Evolutionary conservation across 2,113 vertebrate species (phyloP).

Genomic region (Odocoileus hemionus): DNA sequence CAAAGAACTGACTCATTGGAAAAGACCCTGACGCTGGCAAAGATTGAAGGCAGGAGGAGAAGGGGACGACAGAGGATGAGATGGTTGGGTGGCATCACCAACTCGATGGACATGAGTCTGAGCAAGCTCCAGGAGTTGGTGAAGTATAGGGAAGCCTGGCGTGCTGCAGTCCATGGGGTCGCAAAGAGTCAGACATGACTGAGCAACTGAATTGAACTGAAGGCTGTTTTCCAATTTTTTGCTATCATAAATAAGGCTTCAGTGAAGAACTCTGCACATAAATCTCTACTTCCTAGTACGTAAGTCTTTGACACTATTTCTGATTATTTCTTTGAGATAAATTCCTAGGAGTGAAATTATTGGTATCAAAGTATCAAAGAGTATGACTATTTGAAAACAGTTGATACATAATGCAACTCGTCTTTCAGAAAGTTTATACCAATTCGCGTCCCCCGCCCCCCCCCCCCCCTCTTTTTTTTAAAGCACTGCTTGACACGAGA

Average conservation of each 20-base stretch:
- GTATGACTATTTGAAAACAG: neutral
- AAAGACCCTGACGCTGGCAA: neutral
- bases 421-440: neutral
- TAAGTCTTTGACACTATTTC: constrained; percentile 37
- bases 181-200: neutral
- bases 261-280: neutral
- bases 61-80: rapidly evolving
- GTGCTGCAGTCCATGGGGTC: neutral
- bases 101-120: neutral
- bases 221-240: neutral
- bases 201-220: neutral
- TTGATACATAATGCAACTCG: neutral
- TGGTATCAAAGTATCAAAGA: neutral
- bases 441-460: no score
- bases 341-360: constrained; percentile 7
- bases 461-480: neutral
- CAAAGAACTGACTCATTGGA: rapidly evolving
- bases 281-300: constrained; percentile 1
- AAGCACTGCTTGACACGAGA: neutral
- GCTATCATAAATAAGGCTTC: neutral
- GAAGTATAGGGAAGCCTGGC: neutral
- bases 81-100: neutral
- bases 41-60: neutral
- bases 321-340: constrained; percentile 54
- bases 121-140: neutral